A percentile compares a stretch with the other conserved stretches of the same genome.
Conservation (phyloP, 2,113 vertebrate genomes). For the Nerophis ophidion region DNA sequence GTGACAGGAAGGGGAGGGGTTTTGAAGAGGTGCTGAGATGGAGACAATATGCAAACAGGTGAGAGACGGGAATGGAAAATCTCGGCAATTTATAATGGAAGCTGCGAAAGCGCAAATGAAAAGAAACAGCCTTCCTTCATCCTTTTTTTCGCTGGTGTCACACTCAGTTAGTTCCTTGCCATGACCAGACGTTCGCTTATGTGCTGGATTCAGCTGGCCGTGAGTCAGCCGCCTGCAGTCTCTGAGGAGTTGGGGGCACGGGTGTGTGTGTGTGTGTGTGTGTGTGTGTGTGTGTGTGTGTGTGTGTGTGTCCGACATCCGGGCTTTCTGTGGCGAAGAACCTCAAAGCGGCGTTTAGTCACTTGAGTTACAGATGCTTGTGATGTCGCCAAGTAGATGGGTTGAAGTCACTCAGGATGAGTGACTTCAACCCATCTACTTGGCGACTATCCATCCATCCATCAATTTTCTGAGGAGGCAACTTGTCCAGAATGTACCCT, state of each 20-base stretch:
- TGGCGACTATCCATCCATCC: too few relatives aligned
- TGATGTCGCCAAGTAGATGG: conserved; percentile 10
- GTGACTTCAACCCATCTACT: too few relatives aligned
- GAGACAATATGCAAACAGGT: conserved; percentile 1
- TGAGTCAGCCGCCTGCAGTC: conserved; percentile 47
- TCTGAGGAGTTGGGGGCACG: conserved; percentile 13
- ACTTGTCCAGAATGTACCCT: too few relatives aligned
- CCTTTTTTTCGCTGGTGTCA: conserved; percentile 42
- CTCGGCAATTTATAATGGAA: conserved; percentile 4
- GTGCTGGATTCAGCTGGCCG: conserved; percentile 38
- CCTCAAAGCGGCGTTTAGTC: conserved; percentile 32
- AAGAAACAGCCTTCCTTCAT: conserved; percentile 30
- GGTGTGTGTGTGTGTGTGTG: too few relatives aligned
- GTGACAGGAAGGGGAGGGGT: conserved; percentile 23
- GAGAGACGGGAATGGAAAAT: neutral
- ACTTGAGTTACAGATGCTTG: conserved; percentile 22
- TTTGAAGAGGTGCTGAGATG: conserved; percentile 5
- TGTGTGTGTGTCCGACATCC: too few relatives aligned
- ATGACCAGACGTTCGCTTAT: conserved; percentile 27
- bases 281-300: too few relatives aligned
- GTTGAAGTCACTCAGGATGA: conserved; percentile 4
- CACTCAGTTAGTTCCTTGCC: conserved; percentile 30
- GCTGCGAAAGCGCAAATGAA: conserved; percentile 38
- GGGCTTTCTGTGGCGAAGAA: conserved; percentile 40
- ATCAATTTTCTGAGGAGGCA: too few relatives aligned